Base-by-base conservation (phyloP, 2,888 invertebrate species). In the Chromoteleia sp. region DNA sequence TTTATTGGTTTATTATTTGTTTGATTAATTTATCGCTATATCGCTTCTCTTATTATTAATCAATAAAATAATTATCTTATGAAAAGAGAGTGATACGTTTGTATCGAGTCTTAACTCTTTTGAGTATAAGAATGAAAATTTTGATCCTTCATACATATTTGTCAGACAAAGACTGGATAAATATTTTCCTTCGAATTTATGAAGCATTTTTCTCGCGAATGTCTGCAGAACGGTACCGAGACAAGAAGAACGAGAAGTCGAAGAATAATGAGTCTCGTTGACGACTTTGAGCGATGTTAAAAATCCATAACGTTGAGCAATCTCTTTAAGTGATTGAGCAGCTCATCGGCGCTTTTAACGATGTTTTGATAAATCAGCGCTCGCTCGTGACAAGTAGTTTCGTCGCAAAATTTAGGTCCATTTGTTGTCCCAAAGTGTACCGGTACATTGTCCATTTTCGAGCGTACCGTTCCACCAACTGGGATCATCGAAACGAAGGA, bases 241-340 rank as follows among this genome's bases (percentile, higher is more conserved):
- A 36, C 45, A 33, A 58, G 58, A 39, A 56, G 36, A 61, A 43
- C 21, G 25, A 48, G 33, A 52, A 45, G 65, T 36, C n/a, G 45
- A 73, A 73, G 78, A 79, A 79, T 79, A 79, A 79, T 67, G 78
- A 79, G 71, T 59, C 65, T 59, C 52, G 67, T 68, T 73, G 67
- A 74, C 68, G 79, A 73, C 79, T 79, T 68, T 79, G 79, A 79
- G 65, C 19, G 79, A 74, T 79, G 71, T 87, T 92, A 93, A 87
- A 95, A 95, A 88, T 96, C 95, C 88, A 96, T 95, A 84, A 96
- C 95, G 87, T 95, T 92, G 79, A 95, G 94, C 63, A 96, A 92
- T 88, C 95, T 95, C 89, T 96, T 95, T 74, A 96, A 93, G 85
- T 95, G 92, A 90, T 96, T 96, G 54, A 96, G 92, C 50, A 96